Evolutionary conservation across 2,888 invertebrate genomes (phyloP), one percentile per base, ranked within the genome.

Genomic region (Habrosyne pyritoides): DNA sequence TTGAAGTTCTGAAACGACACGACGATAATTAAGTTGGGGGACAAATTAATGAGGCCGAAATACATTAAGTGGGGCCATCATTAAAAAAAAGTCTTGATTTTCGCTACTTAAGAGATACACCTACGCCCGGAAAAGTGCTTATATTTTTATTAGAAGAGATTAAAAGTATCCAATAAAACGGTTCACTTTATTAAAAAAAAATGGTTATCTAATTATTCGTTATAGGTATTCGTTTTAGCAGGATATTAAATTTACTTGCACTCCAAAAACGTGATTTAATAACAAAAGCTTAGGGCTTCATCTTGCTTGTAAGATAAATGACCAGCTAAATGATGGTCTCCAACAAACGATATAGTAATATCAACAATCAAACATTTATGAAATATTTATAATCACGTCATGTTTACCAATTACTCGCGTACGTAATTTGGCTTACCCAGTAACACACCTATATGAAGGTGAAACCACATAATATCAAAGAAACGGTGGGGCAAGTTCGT

Each of bases 31-130:
- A 84, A 83, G 80, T 79, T 75, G 74, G 66, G 69, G 74, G 77
- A 77, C 77, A 75, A 76, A 77, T 83, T 79, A 81, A 80, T 81
- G 77, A 79, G 76, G 67, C 73, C 74, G 75, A 76, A 81, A 74
- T 77, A 79, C 74, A 76, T 80, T 80, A 79, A 78, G 69, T 68
- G 62, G 73, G 71, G 64, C 73, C 73, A 77, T 78, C 75, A 77
- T 81, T 81, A 80, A 74, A 66, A 74, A 66, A 72, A 68, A 77
- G 75, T 74, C 72, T 72, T 71, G 67, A 73, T 64, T 73, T 73
- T 73, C 63, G 64, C 62, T 64, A 59, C 67, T 64, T 68, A 64
- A 56, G 67, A 64, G 63, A 69, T 28, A 55, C 24, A 57, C 42
- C 42, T 42, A 42, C 42, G 18, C 8, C 18, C n/a, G 42, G 42